Evolutionary conservation across 2,113 vertebrate species (phyloP), one percentile per base, ranked within the genome.

Genomic region (Catharus minimus): DNA sequence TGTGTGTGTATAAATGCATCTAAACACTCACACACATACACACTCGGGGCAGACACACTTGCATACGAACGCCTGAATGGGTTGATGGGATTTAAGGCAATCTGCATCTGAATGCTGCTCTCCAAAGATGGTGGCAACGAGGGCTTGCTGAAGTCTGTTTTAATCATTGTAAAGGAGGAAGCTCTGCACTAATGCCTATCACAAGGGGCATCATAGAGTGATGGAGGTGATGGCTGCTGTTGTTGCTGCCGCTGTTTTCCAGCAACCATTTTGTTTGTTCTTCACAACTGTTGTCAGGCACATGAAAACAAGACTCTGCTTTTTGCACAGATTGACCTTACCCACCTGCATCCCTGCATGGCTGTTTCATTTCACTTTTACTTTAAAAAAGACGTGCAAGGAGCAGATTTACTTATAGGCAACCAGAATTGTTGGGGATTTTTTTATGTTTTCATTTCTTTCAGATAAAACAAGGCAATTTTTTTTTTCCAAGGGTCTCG

Each of bases 41-140:
- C 88, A 57, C 91, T 49, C 26, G 24, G 60, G 39, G 56, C 92
- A 92, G 83, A 87, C 77, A 69, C 94, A 92, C 94, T 87, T 65
- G 62, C 28, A 20, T 75, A 57, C 39, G 21, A 83, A 97, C 32
- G 97, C 97, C 94, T 97, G 96, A 97, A 95, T 76, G 93, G 91
- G 65, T 92, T 98, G 97, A 98, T 97, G 96, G 98, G 98, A 98
- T 98, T 98, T 98, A 98, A 93, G 77, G 92, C 97, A 97, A 99
- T 99, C 98, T 99, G 98, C 98, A 99, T 99, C 97, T 99, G 98
- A 99, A 99, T 98, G 79, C 97, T 85, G 92, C 93, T 95, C 93
- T 93, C 95, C 96, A 96, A 98, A 97, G 96, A 97, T 60, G 83
- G 97, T 69, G 82, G 95, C 96, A 95, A 75, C 73, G 66, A 97